These are phyloP conservation scores for Plusia festucae DNA, from an alignment of 2,888 invertebrate genomes.

Conservation along the genomic window DNA sequence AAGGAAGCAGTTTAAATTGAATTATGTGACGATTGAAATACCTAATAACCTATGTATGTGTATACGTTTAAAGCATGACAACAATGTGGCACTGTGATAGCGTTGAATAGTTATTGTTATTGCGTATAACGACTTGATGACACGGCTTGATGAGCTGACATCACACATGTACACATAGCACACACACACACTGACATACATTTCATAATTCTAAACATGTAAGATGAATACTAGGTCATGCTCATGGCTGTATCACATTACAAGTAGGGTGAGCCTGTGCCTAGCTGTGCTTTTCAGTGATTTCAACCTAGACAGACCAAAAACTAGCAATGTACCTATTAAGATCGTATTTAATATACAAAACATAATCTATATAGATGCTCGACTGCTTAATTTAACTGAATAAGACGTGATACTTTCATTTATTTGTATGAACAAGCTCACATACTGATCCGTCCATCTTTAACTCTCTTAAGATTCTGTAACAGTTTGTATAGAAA, in stretches of 20 bases:
- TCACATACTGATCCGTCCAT: slow-evolving; percentile 21
- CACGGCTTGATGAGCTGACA: slow-evolving; percentile 23
- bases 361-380: not conserved
- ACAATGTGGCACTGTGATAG: slow-evolving; percentile 41
- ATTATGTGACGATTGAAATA: slow-evolving; percentile 40
- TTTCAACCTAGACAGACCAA: not conserved
- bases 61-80: slow-evolving; percentile 29
- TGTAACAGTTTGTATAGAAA: slow-evolving; percentile 35
- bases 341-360: too few relatives aligned
- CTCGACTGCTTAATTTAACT: too few relatives aligned
- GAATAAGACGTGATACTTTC: not conserved
- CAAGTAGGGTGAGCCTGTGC: slow-evolving; percentile 20
- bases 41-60: slow-evolving; percentile 8
- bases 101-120: slow-evolving; percentile 29
- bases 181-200: slow-evolving; percentile 1
- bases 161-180: slow-evolving; percentile 16
- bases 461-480: slow-evolving; percentile 41
- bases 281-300: not conserved
- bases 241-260: slow-evolving; percentile 18
- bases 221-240: slow-evolving; percentile 22
- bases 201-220: slow-evolving; percentile 8
- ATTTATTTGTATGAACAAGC: slow-evolving; percentile 29
- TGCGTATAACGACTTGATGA: slow-evolving; percentile 14
- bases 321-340: not conserved
- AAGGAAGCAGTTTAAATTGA: slow-evolving; percentile 44